These are phyloP conservation scores for Latrodectus hesperus DNA, from an alignment of 2,888 invertebrate species.

Conservation along the genomic window DNA sequence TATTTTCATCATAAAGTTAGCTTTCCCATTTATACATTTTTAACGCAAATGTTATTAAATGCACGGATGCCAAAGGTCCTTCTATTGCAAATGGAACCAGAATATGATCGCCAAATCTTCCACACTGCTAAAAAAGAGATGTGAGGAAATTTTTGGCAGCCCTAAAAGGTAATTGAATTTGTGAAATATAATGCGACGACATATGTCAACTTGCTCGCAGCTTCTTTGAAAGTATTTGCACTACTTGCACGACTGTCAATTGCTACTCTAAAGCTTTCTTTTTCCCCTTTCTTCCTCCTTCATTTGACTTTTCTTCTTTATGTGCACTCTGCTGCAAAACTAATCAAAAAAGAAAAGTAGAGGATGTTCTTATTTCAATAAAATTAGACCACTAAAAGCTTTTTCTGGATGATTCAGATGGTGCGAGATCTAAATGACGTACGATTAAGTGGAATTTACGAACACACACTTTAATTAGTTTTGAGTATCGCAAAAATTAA, in stretches of 20 bases:
- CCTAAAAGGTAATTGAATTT: conserved; percentile 60
- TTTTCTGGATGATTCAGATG: conserved; percentile 14
- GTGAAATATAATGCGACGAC: conserved; percentile 64
- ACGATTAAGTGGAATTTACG: conserved; percentile 46
- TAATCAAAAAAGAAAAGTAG: conserved; percentile 32
- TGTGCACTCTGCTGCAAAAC: conserved; percentile 25
- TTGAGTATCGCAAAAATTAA: not conserved
- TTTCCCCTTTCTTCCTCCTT: conserved; percentile 10
- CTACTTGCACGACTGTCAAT: conserved; percentile 28
- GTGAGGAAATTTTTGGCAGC: conserved; percentile 20
- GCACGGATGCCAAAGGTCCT: too few species aligned
- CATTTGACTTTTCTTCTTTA: conserved; percentile 20
- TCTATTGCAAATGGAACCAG: too few species aligned
- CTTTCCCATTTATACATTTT: too few species aligned
- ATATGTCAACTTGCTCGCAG: conserved; percentile 60
- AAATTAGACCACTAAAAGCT: conserved; percentile 59
- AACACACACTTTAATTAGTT: conserved; percentile 55
- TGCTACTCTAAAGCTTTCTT: conserved; percentile 16
- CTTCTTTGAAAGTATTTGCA: conserved; percentile 22
- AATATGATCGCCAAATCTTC: conserved; percentile 8
- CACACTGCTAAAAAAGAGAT: conserved; percentile 13
- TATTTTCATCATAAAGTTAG: too few species aligned
- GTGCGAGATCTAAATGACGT: conserved; percentile 25
- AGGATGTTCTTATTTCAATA: conserved; percentile 30
- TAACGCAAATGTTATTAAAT: too few species aligned